phyloP scores from a whole-genome alignment of 2,113 vertebrate genomes.

The Lates calcarifer region DNA sequence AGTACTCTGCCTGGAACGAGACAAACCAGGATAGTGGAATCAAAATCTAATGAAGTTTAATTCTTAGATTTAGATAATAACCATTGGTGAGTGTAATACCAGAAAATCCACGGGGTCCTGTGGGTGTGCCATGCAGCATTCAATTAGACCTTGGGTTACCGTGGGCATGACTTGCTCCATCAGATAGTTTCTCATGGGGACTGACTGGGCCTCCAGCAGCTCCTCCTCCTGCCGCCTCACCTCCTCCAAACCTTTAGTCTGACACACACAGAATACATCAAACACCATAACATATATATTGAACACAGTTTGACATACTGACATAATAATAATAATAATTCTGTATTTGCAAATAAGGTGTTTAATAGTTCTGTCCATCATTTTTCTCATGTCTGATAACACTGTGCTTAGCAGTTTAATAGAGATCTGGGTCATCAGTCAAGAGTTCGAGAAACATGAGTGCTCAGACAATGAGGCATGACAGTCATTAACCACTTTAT shows the following conservation, averaged over 20 bases:
- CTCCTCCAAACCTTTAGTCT: constrained; percentile 85
- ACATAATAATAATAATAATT: no score
- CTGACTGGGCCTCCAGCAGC: constrained; percentile 85
- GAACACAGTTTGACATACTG: neutral
- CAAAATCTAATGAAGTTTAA: neutral
- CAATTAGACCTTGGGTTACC: constrained; percentile 88
- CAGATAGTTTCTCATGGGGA: constrained; percentile 89
- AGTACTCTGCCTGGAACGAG: constrained; percentile 79
- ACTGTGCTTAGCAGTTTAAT: no score
- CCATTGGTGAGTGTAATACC: constrained; percentile 50
- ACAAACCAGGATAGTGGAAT: constrained; percentile 13
- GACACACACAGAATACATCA: constrained; percentile 10
- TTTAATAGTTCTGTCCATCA: no score
- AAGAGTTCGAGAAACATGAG: no score
- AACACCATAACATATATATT: neutral
- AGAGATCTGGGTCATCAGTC: no score
- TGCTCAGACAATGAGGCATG: no score
- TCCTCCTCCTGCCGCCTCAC: constrained; percentile 87
- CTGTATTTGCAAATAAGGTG: no score
- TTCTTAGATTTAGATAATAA: neutral
- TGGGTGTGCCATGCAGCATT: constrained; percentile 88
- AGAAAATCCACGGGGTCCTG: constrained; percentile 93
- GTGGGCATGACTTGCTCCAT: constrained; percentile 91
- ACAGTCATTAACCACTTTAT: no score
- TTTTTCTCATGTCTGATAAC: no score